Evolutionary conservation across 2,888 invertebrate species (phyloP).

Genomic region (Argyra leucocephala): DNA sequence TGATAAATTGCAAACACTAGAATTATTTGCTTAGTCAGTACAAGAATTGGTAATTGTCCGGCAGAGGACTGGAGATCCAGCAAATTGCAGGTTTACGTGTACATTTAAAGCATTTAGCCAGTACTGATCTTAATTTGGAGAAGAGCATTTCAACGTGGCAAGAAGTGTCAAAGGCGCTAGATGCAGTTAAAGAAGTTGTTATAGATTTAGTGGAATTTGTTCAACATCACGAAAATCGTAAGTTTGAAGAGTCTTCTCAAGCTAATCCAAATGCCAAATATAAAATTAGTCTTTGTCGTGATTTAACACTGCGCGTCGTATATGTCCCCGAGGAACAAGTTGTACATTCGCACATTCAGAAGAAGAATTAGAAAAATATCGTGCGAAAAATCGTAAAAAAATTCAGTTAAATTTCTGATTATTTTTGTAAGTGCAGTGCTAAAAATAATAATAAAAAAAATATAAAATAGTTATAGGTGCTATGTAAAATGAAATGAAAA

Average conservation of each 20-base stretch:
- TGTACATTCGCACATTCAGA: slow-evolving; percentile 91
- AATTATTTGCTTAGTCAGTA: slow-evolving; percentile 82
- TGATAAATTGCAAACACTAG: slow-evolving; percentile 86
- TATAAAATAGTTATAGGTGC: too few species aligned
- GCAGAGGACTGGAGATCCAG: slow-evolving; percentile 78
- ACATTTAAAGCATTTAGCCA: slow-evolving; percentile 74
- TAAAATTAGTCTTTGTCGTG: slow-evolving; percentile 85
- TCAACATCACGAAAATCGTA: slow-evolving; percentile 61
- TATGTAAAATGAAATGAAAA: too few species aligned
- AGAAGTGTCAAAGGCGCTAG: slow-evolving; percentile 56
- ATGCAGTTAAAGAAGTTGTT: slow-evolving; percentile 61
- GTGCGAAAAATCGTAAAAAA: slow-evolving; percentile 57
- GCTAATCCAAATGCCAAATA: slow-evolving; percentile 61
- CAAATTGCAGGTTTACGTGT: slow-evolving; percentile 64
- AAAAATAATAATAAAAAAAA: too few species aligned
- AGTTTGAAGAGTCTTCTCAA: slow-evolving; percentile 51
- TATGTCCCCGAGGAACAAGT: slow-evolving; percentile 74
- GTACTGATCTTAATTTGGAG: slow-evolving; percentile 75
- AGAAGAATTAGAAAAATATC: slow-evolving; percentile 75
- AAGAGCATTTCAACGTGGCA: slow-evolving; percentile 54
- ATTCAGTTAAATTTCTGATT: too few species aligned
- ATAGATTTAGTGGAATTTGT: slow-evolving; percentile 69
- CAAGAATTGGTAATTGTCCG: slow-evolving; percentile 84
- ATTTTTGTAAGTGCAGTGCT: too few species aligned
- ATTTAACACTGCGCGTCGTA: slow-evolving; percentile 65